Conservation (phyloP, 2,797 vertebrate species). For the Eulemur coronatus region DNA sequence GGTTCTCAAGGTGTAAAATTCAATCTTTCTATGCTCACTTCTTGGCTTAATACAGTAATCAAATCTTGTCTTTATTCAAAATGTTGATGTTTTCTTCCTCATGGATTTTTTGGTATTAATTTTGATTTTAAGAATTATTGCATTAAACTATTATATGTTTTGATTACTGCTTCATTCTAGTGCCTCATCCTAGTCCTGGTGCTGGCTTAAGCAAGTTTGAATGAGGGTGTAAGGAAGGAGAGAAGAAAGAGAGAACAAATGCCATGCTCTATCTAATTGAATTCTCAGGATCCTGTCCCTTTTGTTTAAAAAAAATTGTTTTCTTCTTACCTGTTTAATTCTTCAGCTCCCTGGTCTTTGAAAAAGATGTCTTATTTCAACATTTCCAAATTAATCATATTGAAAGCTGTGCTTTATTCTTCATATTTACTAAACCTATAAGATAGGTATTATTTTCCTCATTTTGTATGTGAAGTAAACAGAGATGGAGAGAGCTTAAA, state of each 20-base stretch:
- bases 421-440: neutral
- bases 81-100: neutral
- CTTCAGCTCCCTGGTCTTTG: neutral
- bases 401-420: neutral
- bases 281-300: neutral
- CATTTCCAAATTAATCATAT: neutral
- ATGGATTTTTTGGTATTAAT: neutral
- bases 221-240: neutral
- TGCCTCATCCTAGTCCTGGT: neutral
- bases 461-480: neutral
- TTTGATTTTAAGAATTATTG: neutral
- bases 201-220: neutral
- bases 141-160: neutral
- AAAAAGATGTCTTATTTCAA: neutral
- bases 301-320: neutral
- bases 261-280: neutral
- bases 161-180: neutral
- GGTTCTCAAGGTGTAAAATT: neutral
- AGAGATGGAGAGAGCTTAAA: neutral
- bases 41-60: neutral
- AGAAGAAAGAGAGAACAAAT: neutral
- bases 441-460: neutral
- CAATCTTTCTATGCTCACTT: neutral
- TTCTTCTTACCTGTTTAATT: neutral
- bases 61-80: neutral